Percentiles rank a stretch among this genome's conserved stretches.
phyloP scores from a whole-genome alignment of 2,797 vertebrate genomes.

The Mus spretus region DNA sequence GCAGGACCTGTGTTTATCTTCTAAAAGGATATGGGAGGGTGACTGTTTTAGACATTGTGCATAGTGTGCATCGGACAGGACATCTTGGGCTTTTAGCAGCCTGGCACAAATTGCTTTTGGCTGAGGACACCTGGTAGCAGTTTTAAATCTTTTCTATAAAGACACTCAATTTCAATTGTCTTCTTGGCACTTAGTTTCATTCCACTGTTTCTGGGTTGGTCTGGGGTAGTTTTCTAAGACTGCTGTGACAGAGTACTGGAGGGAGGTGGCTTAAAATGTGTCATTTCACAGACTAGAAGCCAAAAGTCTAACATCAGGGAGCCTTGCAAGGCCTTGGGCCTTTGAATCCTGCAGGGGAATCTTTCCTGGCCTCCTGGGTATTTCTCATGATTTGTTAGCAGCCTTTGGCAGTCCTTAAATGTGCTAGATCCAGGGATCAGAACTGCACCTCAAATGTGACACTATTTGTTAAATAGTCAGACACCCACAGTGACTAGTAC shows the following conservation, averaged over 20 bases:
- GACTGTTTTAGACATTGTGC: conserved; percentile 15
- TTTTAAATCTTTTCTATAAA: conserved; percentile 18
- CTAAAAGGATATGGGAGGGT: background rate
- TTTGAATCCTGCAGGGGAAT: background rate
- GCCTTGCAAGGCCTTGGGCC: accelerated
- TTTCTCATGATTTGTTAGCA: background rate
- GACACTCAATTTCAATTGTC: background rate
- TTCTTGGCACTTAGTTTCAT: conserved; percentile 25
- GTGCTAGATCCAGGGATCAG: background rate
- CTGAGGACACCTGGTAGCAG: conserved; percentile 2
- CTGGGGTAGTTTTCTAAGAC: background rate
- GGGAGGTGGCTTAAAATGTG: background rate
- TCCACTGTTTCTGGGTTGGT: conserved; percentile 15
- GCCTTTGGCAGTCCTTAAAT: background rate
- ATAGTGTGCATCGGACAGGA: background rate
- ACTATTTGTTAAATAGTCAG: background rate
- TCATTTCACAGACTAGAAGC: background rate
- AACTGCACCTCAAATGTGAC: background rate
- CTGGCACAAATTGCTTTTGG: background rate
- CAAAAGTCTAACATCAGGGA: background rate
- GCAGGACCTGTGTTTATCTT: conserved; percentile 34
- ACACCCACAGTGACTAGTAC: background rate
- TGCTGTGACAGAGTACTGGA: background rate
- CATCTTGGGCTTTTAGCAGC: conserved; percentile 19
- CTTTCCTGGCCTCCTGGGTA: background rate